phyloP scores from a whole-genome alignment of 2,797 vertebrate genomes.

The Lateolabrax maculatus region DNA sequence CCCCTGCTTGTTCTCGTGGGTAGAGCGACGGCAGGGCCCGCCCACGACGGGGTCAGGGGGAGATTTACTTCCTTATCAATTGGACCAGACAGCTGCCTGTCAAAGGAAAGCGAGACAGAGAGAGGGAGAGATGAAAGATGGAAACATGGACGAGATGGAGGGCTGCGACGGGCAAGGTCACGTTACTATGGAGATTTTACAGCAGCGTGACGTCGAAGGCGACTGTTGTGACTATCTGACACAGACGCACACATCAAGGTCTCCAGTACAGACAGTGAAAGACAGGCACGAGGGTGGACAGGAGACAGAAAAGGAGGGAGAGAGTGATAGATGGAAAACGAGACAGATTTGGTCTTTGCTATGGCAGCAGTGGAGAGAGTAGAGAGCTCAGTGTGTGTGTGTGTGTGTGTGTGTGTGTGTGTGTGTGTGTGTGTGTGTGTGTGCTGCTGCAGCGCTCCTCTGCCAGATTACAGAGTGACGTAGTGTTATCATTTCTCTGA shows the following conservation, averaged over 20 bases:
- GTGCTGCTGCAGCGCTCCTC: constrained; percentile 75
- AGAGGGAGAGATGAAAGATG: constrained; percentile 57
- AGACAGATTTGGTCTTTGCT: constrained; percentile 66
- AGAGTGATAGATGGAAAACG: constrained; percentile 67
- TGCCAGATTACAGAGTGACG: constrained; percentile 84
- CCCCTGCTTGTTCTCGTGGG: background rate
- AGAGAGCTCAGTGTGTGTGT: constrained; percentile 52
- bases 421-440: constrained; percentile 29
- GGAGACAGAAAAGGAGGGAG: constrained; percentile 18
- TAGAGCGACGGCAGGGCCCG: constrained; percentile 37
- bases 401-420: constrained; percentile 31
- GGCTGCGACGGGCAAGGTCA: constrained; percentile 74
- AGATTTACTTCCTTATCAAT: constrained; percentile 69
- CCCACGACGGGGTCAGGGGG: constrained; percentile 66
- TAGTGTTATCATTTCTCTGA: constrained; percentile 86
- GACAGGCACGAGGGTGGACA: constrained; percentile 46
- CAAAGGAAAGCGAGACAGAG: constrained; percentile 52
- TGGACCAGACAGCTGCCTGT: constrained; percentile 67
- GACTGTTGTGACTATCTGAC: constrained; percentile 68
- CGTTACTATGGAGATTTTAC: constrained; percentile 70
- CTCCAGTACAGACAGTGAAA: constrained; percentile 56
- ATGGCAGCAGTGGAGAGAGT: constrained; percentile 55
- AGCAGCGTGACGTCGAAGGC: constrained; percentile 61
- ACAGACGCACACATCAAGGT: constrained; percentile 74
- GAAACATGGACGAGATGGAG: constrained; percentile 47